Evolutionary conservation across 2,113 vertebrate genomes (phyloP).

Genomic region (Lepus europaeus): DNA sequence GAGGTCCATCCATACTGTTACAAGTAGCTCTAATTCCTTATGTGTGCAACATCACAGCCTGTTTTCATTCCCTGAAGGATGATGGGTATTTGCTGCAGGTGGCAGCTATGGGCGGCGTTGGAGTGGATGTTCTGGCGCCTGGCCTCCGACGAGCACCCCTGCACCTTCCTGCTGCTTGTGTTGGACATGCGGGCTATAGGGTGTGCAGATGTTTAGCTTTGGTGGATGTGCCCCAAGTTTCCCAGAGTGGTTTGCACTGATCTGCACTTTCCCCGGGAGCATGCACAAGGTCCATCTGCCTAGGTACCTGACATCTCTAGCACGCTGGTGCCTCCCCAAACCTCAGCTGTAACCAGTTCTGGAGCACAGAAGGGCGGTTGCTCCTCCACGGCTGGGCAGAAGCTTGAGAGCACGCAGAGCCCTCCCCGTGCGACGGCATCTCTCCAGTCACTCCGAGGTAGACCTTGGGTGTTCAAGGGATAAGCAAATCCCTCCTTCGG

Average conservation of each 20-base stretch:
- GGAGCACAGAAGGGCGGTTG: not conserved
- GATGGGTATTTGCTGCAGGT: not conserved
- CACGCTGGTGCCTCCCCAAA: not conserved
- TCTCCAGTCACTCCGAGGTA: not conserved
- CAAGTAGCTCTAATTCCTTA: not conserved
- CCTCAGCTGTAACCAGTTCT: not conserved
- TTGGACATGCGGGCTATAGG: not conserved
- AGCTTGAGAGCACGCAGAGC: not conserved
- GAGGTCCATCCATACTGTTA: not conserved
- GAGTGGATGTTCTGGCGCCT: not conserved
- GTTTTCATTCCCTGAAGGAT: not conserved
- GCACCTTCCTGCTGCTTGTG: not conserved
- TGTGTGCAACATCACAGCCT: not conserved
- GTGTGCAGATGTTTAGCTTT: not conserved
- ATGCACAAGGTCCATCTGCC: not conserved
- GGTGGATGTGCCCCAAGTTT: not conserved
- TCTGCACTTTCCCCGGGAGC: not conserved
- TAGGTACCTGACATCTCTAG: not conserved
- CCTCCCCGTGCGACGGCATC: not conserved
- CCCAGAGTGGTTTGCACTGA: not conserved
- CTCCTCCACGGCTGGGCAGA: not conserved
- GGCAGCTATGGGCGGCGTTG: too few species aligned
- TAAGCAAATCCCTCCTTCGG: not conserved
- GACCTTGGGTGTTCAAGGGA: not conserved
- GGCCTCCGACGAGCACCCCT: not conserved